Evolutionary conservation across 2,797 vertebrate genomes (phyloP), one percentile per base, ranked within the genome.

Genomic region (Ispidina lecontei): DNA sequence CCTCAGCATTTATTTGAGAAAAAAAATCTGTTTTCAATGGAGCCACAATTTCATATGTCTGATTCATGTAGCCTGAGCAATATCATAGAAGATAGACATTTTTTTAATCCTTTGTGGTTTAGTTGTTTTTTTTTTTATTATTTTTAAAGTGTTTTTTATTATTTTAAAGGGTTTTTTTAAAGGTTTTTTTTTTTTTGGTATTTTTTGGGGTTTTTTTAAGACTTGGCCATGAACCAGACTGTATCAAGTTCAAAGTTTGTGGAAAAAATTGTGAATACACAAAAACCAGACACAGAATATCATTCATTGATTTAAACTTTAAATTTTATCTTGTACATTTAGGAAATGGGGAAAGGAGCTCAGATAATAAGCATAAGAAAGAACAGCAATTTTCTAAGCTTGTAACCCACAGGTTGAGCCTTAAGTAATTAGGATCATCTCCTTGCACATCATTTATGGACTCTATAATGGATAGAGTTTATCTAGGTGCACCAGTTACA

Each of bases 1-100:
- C 56, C 70, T 87, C 91, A 94, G 43, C 69, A 94, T 93, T 95
- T 95, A 72, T 67, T 84, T 63, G 15, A 90, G 70, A 3, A 93
- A 3, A 94, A 93, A 93, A 94, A 80, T 89, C 78, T 82, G 94
- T 84, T 96, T 89, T 75, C 76, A 88, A 93, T 87, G 87, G 54
- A 94, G 56, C 28, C 39, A 52, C 29, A 39, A 23, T 22, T 73
- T 94, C 67, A 91, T 23, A 77, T 90, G 43, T 69, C 84, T 81
- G 63, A 78, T 62, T 91, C 88, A 49, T 17, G 14, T 14, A 90
- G 46, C 73, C 58, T 93, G 77, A 96, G 43, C 47, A 90, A 70
- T 89, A 92, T 75, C 68, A 94, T 6, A 37, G 26, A 90, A 84
- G 44, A 9, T 14, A 71, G 39, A 49, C n/a, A 8, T 43, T 69